phyloP scores from a whole-genome alignment of 2,888 invertebrate species.

The Masnerella sp. region DNA sequence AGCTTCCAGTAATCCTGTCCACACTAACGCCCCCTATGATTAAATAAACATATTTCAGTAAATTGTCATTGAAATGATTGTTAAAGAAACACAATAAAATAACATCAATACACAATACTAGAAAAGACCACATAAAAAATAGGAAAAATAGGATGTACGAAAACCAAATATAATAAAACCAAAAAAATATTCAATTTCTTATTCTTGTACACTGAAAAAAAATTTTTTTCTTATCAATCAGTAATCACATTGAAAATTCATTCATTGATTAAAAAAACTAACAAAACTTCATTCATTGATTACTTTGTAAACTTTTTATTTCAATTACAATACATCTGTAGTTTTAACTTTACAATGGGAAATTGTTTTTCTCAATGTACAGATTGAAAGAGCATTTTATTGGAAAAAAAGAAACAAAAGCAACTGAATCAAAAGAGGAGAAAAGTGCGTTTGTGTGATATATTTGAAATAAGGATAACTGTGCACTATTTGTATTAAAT shows the following conservation, averaged over 20 bases:
- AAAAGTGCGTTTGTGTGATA: conserved; percentile 46
- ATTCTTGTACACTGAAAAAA: conserved; percentile 13
- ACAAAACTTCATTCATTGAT: no score
- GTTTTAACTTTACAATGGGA: no score
- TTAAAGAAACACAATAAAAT: conserved; percentile 27
- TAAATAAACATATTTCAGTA: conserved; percentile 6
- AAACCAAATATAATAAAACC: conserved; percentile 12
- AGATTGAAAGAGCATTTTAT: conserved; percentile 18
- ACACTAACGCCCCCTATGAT: conserved; percentile 73
- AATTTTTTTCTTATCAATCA: no score
- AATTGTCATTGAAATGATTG: background rate
- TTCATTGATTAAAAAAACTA: no score
- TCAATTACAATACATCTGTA: no score
- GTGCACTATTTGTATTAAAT: no score
- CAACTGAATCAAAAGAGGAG: conserved; percentile 41
- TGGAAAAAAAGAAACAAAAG: conserved; percentile 30
- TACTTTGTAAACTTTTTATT: no score
- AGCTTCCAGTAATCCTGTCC: conserved; percentile 75
- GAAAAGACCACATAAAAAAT: conserved; percentile 20
- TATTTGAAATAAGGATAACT: conserved; percentile 12
- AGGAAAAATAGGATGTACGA: conserved; percentile 6
- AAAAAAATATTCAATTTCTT: background rate
- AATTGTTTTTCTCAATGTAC: conserved; percentile 20
- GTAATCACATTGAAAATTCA: no score
- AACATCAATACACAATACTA: conserved; percentile 55